Evolutionary conservation across 92 coral and sea anemone genomes (phyloP), one percentile per base, ranked within the genome.

Genomic region (Parazoanthus darwini): DNA sequence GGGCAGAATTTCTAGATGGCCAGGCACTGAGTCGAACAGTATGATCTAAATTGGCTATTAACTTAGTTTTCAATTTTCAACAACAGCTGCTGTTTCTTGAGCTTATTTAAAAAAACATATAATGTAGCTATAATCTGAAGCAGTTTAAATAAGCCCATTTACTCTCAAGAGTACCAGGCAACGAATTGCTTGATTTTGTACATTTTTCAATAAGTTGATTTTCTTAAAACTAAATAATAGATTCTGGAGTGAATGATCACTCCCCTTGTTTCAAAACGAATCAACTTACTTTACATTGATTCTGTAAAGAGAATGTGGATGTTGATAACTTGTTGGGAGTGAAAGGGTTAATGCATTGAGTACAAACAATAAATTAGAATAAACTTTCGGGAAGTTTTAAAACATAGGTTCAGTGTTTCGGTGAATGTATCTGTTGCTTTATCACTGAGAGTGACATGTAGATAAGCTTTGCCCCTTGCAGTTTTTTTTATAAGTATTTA

Each of bases 401-500:
- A 5, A 20, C 26, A 15, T 15, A 22, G 70, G 25, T 20, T 18
- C 22, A 63, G 33, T 18, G 18, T n/a, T 2, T 59, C 3, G 67
- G 37, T 56, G 68, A 13, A 84, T 13, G 42, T 37, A 48, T 11
- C 25, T 14, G 54, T 46, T 72, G 66, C 0, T 23, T 9, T 43
- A 20, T n/a, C 79, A 72, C 87, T 33, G 25, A 46, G 72, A 84
- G 68, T 84, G 87, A 84, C 77, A 9, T 68, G 87, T 71, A 84
- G 26, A 71, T 71, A 84, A 18, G 13, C 5, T 9, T 22, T 11
- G 42, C 11, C 46, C 42, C 4, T 6, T n/a, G 78, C 39, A 82
- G 86, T 38, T 65, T 39, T 38, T 38, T 46, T 36, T 18, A 82
- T 6, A 37, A 44, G 4, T 76, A 76, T 5, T 37, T 76, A 43